Percentiles rank a stretch among this genome's conserved stretches.
Evolutionary conservation across 2,888 invertebrate genomes (phyloP).

Genomic region (Drosophila fulvimacula): DNA sequence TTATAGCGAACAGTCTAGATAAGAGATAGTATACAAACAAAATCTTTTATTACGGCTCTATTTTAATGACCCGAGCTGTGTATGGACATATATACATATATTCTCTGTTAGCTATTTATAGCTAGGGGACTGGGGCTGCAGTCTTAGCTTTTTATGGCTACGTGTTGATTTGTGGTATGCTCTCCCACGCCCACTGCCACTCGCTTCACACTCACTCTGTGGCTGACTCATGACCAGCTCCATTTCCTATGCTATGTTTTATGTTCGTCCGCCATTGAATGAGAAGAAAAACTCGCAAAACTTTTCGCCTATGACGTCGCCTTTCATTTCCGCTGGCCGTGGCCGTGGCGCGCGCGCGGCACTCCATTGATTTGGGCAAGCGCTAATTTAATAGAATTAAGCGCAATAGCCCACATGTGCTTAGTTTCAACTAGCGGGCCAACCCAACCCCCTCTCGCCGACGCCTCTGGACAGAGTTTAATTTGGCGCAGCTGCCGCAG

Average conservation of each 20-base stretch:
- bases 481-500: slow-evolving; percentile 62
- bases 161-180: slow-evolving; percentile 66
- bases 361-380: slow-evolving; percentile 54
- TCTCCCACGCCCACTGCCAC: neutral
- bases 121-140: slow-evolving; percentile 27
- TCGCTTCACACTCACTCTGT: neutral
- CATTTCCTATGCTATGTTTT: slow-evolving; percentile 47
- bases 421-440: neutral
- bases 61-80: too few species aligned
- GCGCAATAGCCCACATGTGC: slow-evolving; percentile 18
- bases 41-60: too few species aligned
- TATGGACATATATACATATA: neutral
- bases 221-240: slow-evolving; percentile 50
- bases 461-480: slow-evolving; percentile 18
- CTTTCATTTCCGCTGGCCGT: slow-evolving; percentile 53
- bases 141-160: slow-evolving; percentile 42
- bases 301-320: slow-evolving; percentile 44
- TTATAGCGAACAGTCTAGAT: too few species aligned
- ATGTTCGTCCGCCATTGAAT: slow-evolving; percentile 43
- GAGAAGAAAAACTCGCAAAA: slow-evolving; percentile 17
- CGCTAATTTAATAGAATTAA: slow-evolving; percentile 69
- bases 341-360: neutral
- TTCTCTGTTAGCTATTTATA: slow-evolving; percentile 33
- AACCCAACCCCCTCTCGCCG: too few species aligned
- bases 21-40: too few species aligned